A percentile compares a stretch with the other conserved stretches of the same genome.
Evolutionary conservation across 2,888 invertebrate genomes (phyloP).

Genomic region (Thymelicus lineola): DNA sequence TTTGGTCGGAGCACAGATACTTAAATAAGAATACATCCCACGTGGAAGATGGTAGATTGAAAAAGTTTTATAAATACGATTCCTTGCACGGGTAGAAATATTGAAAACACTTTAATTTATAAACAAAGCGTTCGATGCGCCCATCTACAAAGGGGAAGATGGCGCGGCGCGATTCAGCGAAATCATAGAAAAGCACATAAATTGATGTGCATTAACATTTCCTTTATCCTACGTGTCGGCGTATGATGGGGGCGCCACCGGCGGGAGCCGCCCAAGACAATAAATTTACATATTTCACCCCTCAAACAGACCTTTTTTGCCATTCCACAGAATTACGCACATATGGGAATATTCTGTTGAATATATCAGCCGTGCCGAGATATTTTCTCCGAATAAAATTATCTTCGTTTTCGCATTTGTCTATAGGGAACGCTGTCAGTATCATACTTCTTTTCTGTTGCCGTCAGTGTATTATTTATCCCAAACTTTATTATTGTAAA

Average conservation of each 20-base stretch:
- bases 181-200: constrained; percentile 86
- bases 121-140: constrained; percentile 63
- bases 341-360: constrained; percentile 85
- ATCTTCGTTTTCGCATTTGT: constrained; percentile 80
- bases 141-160: constrained; percentile 75
- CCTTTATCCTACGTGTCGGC: constrained; percentile 84
- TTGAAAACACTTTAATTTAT: constrained; percentile 63
- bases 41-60: neutral
- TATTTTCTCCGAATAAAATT: constrained; percentile 84
- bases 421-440: constrained; percentile 65
- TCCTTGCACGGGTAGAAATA: constrained; percentile 43
- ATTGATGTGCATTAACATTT: constrained; percentile 84
- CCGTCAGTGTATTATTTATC: constrained; percentile 40
- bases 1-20: too few species aligned
- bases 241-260: constrained; percentile 79
- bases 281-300: constrained; percentile 86
- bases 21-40: neutral
- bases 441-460: constrained; percentile 56
- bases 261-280: constrained; percentile 82
- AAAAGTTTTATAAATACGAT: neutral
- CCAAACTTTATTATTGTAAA: too few species aligned
- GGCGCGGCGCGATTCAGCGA: constrained; percentile 78
- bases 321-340: constrained; percentile 85
- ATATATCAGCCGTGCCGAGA: constrained; percentile 84
- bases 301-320: constrained; percentile 85